Percentiles rank a stretch among this genome's conserved stretches.
Conservation (phyloP, 2,888 invertebrate genomes). For the Cistogaster globosa region DNA sequence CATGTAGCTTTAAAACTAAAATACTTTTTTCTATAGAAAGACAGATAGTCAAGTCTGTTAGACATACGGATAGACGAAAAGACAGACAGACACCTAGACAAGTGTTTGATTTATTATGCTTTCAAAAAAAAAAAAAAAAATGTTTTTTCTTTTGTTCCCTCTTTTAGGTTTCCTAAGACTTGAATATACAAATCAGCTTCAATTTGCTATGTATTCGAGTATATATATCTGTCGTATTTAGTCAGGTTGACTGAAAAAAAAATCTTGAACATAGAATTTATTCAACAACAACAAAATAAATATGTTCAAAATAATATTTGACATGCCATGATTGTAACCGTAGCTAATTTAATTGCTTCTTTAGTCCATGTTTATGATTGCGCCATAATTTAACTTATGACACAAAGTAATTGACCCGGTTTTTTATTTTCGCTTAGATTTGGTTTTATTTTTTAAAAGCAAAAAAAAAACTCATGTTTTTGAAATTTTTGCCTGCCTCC, state of each 20-base stretch:
- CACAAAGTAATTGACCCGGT: constrained; percentile 23
- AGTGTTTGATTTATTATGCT: constrained; percentile 74
- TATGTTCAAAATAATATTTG: constrained; percentile 45
- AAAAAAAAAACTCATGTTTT: background rate
- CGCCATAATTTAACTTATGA: no score
- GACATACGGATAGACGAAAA: background rate
- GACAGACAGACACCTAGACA: constrained; percentile 56
- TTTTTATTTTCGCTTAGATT: background rate
- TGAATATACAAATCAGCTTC: constrained; percentile 48
- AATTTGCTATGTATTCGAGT: constrained; percentile 9
- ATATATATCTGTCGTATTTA: constrained; percentile 3
- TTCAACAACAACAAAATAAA: no score
- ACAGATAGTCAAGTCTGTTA: constrained; percentile 28
- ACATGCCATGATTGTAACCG: constrained; percentile 71
- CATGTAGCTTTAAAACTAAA: constrained; percentile 38
- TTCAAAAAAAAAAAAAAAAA: constrained; percentile 69
- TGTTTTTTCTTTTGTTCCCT: constrained; percentile 11
- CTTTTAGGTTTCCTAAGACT: constrained; percentile 6
- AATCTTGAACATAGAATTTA: constrained; percentile 36
- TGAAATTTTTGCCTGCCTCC: no score
- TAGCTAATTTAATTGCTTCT: no score
- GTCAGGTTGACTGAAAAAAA: constrained; percentile 23
- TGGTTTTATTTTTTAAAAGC: background rate
- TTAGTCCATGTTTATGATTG: no score
- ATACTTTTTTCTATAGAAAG: constrained; percentile 21